Percentiles rank a stretch among this genome's conserved stretches.
Evolutionary conservation across 2,888 invertebrate species (phyloP).

Genomic region (Andrena marginata): DNA sequence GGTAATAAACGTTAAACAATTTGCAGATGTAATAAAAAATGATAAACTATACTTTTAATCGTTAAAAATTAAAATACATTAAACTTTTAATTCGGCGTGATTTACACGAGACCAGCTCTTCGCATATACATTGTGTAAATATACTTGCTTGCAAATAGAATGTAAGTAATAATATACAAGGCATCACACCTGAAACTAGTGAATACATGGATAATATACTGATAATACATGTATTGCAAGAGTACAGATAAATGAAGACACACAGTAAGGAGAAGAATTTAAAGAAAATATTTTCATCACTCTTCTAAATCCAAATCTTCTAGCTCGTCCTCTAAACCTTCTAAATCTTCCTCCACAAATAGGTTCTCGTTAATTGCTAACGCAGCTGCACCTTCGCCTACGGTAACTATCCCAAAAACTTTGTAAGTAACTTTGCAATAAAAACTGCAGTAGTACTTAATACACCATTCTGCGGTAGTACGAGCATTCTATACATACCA

Average conservation of each 20-base stretch:
- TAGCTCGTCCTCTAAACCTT: slow-evolving; percentile 92
- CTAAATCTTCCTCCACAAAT: slow-evolving; percentile 95
- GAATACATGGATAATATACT: slow-evolving; percentile 50
- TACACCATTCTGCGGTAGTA: slow-evolving; percentile 1
- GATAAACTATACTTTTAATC: slow-evolving; percentile 42
- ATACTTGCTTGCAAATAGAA: slow-evolving; percentile 42
- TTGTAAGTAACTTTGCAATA: background rate
- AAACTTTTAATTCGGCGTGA: slow-evolving; percentile 35
- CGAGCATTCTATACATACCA: slow-evolving; percentile 63
- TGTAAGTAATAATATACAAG: slow-evolving; percentile 57
- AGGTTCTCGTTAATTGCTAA: slow-evolving; percentile 96
- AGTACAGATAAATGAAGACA: slow-evolving; percentile 55
- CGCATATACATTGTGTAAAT: slow-evolving; percentile 30
- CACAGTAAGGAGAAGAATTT: slow-evolving; percentile 55
- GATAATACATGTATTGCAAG: slow-evolving; percentile 46
- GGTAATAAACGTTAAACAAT: slow-evolving; percentile 25
- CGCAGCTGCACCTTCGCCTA: slow-evolving; percentile 86
- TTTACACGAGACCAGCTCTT: slow-evolving; percentile 58
- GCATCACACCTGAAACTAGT: slow-evolving; percentile 51
- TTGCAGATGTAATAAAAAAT: slow-evolving; percentile 30
- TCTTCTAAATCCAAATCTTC: slow-evolving; percentile 92
- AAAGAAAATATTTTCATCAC: slow-evolving; percentile 82
- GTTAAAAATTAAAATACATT: slow-evolving; percentile 45
- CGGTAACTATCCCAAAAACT: slow-evolving; percentile 61
- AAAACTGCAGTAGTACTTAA: background rate